Conservation (phyloP, 2,797 vertebrate genomes). For the Moxostoma hubbsi region DNA sequence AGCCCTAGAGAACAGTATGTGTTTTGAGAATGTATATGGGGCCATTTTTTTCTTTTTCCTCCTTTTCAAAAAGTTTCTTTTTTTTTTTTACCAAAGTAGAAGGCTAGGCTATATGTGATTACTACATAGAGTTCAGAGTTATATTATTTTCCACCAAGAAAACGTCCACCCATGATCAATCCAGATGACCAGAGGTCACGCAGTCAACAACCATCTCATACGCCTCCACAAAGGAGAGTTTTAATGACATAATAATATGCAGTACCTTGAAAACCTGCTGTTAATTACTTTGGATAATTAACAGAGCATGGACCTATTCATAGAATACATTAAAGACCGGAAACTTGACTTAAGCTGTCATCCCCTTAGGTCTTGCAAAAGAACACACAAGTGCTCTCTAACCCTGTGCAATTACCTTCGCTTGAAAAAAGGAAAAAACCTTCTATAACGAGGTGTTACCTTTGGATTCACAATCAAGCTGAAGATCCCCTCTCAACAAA, state of each 20-base stretch:
- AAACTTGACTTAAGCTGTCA: background rate
- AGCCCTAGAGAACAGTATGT: background rate
- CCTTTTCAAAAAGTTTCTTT: constrained; percentile 3
- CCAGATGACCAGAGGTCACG: constrained; percentile 18
- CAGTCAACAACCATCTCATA: background rate
- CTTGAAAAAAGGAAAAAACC: background rate
- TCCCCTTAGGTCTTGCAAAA: constrained; percentile 22
- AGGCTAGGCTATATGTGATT: constrained; percentile 12
- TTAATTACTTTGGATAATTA: constrained; percentile 37
- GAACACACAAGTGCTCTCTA: constrained; percentile 15
- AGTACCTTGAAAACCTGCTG: constrained; percentile 18
- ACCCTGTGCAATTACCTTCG: background rate
- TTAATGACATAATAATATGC: constrained; percentile 19
- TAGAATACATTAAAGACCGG: constrained; percentile 16
- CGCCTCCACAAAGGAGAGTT: constrained; percentile 1
- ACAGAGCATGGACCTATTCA: constrained; percentile 33
- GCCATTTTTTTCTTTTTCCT: background rate
- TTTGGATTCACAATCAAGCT: constrained; percentile 30
- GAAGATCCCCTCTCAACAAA: constrained; percentile 31
- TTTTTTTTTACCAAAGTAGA: background rate
- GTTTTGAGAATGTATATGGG: constrained; percentile 14
- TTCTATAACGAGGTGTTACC: constrained; percentile 20
- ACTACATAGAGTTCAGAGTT: background rate
- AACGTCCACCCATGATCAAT: constrained; percentile 37
- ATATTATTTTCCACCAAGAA: constrained; percentile 18